phyloP scores from a whole-genome alignment of 2,113 vertebrate species.

The Noctilio leporinus region DNA sequence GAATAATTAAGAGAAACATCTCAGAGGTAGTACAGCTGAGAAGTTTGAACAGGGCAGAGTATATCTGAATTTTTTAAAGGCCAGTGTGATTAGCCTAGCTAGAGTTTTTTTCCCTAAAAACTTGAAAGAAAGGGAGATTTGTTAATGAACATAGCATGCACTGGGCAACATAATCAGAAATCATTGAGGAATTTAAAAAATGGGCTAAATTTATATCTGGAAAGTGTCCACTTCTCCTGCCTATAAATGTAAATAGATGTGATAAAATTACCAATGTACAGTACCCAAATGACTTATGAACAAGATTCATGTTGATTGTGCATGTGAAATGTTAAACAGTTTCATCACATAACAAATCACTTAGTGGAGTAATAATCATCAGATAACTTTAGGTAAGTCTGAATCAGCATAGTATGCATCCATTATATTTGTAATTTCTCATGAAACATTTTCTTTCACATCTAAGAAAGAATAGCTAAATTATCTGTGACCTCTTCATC shows the following conservation, averaged over 20 bases:
- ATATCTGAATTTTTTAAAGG: background rate
- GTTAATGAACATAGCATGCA: background rate
- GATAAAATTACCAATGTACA: background rate
- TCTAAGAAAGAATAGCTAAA: background rate
- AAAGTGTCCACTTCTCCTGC: background rate
- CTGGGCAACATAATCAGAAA: background rate
- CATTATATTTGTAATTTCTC: background rate
- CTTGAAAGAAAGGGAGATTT: background rate
- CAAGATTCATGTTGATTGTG: background rate
- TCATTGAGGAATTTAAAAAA: background rate
- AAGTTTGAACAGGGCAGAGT: background rate
- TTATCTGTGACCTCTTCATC: background rate
- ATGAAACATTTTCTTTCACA: background rate
- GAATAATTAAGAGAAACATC: background rate
- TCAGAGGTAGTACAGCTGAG: background rate
- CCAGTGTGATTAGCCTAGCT: background rate
- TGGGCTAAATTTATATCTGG: background rate
- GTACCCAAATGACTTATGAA: background rate
- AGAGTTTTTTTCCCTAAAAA: background rate
- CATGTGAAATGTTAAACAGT: background rate
- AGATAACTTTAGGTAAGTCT: background rate
- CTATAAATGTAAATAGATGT: background rate
- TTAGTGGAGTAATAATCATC: background rate
- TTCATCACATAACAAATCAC: background rate
- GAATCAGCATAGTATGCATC: background rate